Percentiles rank a stretch among this genome's conserved stretches.
These are phyloP conservation scores for Forficula auricularia DNA, from an alignment of 1,140 invertebrate genomes.

Conservation along the genomic window DNA sequence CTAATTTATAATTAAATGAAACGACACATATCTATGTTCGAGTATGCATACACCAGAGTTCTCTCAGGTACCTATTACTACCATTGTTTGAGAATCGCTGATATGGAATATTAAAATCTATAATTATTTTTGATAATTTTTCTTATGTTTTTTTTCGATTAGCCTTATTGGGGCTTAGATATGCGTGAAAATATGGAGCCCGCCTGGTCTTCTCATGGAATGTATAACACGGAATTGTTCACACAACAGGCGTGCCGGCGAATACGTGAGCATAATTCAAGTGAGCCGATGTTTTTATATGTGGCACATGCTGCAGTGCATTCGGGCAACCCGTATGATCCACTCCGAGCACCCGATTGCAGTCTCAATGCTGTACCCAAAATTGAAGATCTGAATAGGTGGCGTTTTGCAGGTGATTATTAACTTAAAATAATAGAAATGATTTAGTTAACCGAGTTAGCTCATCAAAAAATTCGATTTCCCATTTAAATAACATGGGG, in stretches of 20 bases:
- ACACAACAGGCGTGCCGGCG: slow-evolving; percentile 51
- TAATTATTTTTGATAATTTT: too few species aligned
- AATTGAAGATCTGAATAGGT: slow-evolving; percentile 49
- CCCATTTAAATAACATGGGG: too few species aligned
- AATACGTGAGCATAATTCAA: slow-evolving; percentile 47
- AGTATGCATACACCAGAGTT: too few species aligned
- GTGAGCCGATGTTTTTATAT: slow-evolving; percentile 63
- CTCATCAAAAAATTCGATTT: too few species aligned
- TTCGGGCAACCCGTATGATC: slow-evolving; percentile 61
- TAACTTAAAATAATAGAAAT: too few species aligned
- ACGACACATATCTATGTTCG: too few species aligned
- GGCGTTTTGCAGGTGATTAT: slow-evolving; percentile 29
- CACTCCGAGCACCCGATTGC: slow-evolving; percentile 56
- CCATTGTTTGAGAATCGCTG: too few species aligned
- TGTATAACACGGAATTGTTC: slow-evolving; percentile 71
- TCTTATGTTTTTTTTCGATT: too few species aligned
- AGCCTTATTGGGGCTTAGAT: slow-evolving; percentile 39
- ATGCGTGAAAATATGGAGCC: slow-evolving; percentile 42
- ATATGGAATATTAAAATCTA: too few species aligned
- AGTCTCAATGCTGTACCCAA: slow-evolving; percentile 45
- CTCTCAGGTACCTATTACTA: too few species aligned
- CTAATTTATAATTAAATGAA: too few species aligned
- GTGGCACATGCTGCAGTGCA: slow-evolving; percentile 73
- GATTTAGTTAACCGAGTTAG: too few species aligned
- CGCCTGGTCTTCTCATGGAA: slow-evolving; percentile 56